Conservation (phyloP, 2,888 invertebrate genomes). For the Perizoma affinitatum region DNA sequence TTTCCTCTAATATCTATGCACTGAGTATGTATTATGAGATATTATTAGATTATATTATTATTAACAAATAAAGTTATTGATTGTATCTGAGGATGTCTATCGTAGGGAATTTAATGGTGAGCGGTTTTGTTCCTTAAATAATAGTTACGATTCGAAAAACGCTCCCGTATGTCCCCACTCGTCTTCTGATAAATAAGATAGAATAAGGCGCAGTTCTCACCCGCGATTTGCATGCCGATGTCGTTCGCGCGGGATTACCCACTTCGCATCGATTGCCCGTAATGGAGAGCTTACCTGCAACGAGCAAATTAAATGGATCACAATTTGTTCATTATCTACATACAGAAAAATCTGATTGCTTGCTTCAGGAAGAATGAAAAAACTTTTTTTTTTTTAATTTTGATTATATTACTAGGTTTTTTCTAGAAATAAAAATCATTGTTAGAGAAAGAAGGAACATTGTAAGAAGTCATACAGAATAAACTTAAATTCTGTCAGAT, state of each 20-base stretch:
- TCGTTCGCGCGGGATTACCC: constrained; percentile 31
- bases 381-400: background rate
- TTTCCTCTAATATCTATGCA: too few species aligned
- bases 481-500: too few species aligned
- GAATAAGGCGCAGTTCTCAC: constrained; percentile 36
- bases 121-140: background rate
- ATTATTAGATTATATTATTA: too few species aligned
- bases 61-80: too few species aligned
- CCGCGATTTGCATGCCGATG: constrained; percentile 40
- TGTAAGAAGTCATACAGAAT: too few species aligned
- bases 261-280: constrained; percentile 28
- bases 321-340: constrained; percentile 14
- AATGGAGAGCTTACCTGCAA: constrained; percentile 31
- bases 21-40: too few species aligned
- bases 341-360: constrained; percentile 5
- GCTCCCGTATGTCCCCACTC: constrained; percentile 22
- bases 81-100: too few species aligned
- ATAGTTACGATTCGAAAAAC: constrained; percentile 8
- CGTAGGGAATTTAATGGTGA: too few species aligned
- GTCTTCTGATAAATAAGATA: constrained; percentile 28
- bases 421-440: too few species aligned
- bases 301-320: constrained; percentile 13
- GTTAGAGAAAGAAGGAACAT: too few species aligned
- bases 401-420: background rate
- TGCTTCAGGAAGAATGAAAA: constrained; percentile 1